Evolutionary conservation across 2,888 invertebrate species (phyloP).

Genomic region (Cephus sareptanus): DNA sequence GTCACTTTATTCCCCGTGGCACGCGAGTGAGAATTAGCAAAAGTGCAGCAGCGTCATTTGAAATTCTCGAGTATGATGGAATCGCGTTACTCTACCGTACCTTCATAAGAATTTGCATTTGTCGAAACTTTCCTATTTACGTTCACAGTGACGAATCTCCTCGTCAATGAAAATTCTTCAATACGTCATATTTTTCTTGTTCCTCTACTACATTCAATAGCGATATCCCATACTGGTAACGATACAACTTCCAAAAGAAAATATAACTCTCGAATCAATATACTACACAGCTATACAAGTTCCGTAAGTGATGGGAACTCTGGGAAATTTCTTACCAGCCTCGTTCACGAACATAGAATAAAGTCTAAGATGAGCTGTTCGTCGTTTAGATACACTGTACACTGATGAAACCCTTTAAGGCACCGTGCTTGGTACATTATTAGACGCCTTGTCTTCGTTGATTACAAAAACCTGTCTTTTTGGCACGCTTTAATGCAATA

Average conservation of each 20-base stretch:
- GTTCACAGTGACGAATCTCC: background rate
- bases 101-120: background rate
- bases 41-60: background rate
- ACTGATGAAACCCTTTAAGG: background rate
- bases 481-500: background rate
- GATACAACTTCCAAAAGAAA: background rate
- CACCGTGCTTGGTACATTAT: background rate
- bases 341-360: background rate
- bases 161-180: background rate
- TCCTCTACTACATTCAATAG: background rate
- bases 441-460: background rate
- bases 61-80: background rate
- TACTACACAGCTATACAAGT: background rate
- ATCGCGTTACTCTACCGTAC: background rate
- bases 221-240: background rate
- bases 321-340: background rate
- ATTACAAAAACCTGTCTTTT: background rate
- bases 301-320: background rate
- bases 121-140: background rate
- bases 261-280: background rate
- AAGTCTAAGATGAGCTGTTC: background rate
- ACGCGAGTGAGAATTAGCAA: background rate
- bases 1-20: background rate
- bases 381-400: background rate
- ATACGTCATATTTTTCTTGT: background rate